Evolutionary conservation across 2,113 vertebrate genomes (phyloP), one percentile per base, ranked within the genome.

Genomic region (Eulemur rufifrons): DNA sequence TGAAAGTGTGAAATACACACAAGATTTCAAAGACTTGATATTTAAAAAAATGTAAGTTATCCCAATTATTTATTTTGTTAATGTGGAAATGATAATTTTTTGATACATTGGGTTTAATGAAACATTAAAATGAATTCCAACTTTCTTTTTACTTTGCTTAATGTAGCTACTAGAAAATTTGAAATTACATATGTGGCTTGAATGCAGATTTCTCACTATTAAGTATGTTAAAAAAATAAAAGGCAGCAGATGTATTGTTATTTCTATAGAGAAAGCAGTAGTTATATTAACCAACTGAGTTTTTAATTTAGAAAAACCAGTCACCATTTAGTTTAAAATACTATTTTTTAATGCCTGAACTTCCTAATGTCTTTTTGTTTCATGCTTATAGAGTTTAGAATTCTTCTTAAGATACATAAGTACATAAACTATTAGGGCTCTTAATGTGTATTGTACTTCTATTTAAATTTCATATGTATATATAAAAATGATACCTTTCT

Each of bases 381-480:
- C 34, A n/a, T 93, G 59, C 37, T 86, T 91, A 59, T 11, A 77
- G 47, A 78, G 6, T 91, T 95, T 88, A 94, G 89, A 94, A 82
- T 97, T 29, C 20, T 77, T 69, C 27, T 81, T 73, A 95, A 66
- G 50, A 78, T 77, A 50, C 6, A 9, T 86, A 73, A 93, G 23
- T 50, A 54, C 11, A 80, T 32, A 92, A 81, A 96, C 17, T 84
- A 8, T 84, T 66, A 96, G 27, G 45, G 34, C 45, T 93, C 34
- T 94, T 89, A 89, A 34, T 86, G 29, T 94, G 11, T 91, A 74
- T 86, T 90, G 32, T 96, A 52, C 73, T 97, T 96, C 63, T 95
- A 47, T 91, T 95, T 68, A 66, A 92, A 47, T 81, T 83, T 54
- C 25, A 61, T 52, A 29, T 76, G 17, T 54, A 32, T 47, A 18